These are phyloP conservation scores for Ecliptopera silaceata DNA, from an alignment of 2,888 invertebrate genomes.

Conservation along the genomic window DNA sequence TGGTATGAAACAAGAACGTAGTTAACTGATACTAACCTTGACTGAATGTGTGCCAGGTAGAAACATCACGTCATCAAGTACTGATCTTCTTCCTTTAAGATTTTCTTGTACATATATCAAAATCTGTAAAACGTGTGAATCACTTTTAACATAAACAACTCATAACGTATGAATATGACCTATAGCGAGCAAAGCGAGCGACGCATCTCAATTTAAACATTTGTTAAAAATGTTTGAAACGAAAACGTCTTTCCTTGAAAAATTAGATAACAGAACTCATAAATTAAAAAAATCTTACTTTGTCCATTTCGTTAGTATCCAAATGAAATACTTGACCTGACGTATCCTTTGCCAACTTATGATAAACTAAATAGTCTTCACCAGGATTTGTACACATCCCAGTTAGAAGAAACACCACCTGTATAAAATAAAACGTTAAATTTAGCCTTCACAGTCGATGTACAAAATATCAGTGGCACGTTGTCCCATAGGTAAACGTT, in stretches of 20 bases:
- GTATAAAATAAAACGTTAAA: conserved; percentile 21
- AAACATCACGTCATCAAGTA: conserved; percentile 29
- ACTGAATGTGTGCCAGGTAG: conserved; percentile 32
- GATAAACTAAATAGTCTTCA: conserved; percentile 45
- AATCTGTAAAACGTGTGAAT: conserved; percentile 45
- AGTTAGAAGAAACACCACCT: conserved; percentile 61
- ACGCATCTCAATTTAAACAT: too few relatives aligned
- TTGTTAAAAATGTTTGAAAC: too few relatives aligned
- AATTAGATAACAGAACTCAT: not conserved
- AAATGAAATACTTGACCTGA: conserved; percentile 58
- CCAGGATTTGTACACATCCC: conserved; percentile 43
- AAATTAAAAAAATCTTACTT: conserved; percentile 45
- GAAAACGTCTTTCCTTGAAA: not conserved
- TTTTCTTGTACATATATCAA: conserved; percentile 47
- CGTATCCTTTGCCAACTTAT: conserved; percentile 50
- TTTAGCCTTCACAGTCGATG: not conserved
- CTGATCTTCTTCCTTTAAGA: conserved; percentile 40
- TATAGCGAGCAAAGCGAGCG: too few relatives aligned
- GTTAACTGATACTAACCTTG: too few relatives aligned
- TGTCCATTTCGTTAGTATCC: conserved; percentile 43
- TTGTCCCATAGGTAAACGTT: too few relatives aligned
- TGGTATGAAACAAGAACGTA: not conserved
- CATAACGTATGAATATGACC: too few relatives aligned
- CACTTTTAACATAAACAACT: too few relatives aligned
- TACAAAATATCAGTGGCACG: too few relatives aligned